These are phyloP conservation scores for Atherinosoma microstoma DNA, from an alignment of 2,797 vertebrate species.

Conservation along the genomic window DNA sequence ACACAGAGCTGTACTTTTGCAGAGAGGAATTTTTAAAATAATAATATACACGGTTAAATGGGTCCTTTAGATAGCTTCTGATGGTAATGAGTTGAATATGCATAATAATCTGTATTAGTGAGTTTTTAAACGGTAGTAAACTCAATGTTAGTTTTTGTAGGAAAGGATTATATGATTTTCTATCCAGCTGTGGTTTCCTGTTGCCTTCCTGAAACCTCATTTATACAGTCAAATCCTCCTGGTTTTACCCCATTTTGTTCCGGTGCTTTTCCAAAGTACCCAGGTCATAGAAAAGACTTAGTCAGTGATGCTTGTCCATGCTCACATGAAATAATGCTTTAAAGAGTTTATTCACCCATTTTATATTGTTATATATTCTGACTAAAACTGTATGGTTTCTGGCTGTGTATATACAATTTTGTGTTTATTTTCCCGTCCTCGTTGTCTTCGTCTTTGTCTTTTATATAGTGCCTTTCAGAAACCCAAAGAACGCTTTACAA, in stretches of 20 bases:
- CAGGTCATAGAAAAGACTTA: slow-evolving; percentile 8
- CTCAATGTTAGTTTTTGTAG: slow-evolving; percentile 37
- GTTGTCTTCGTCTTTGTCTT: too few relatives aligned
- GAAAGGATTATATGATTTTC: slow-evolving; percentile 59
- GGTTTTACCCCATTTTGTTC: slow-evolving; percentile 29
- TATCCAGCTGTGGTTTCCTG: slow-evolving; percentile 62
- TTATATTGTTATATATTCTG: slow-evolving; percentile 18
- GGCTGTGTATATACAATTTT: neutral
- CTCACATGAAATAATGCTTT: slow-evolving; percentile 19
- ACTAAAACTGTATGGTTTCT: slow-evolving; percentile 18
- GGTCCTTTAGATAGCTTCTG: slow-evolving; percentile 59
- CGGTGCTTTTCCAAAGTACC: slow-evolving; percentile 28
- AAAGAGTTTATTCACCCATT: slow-evolving; percentile 2
- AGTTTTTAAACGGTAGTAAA: slow-evolving; percentile 73
- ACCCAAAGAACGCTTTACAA: too few relatives aligned
- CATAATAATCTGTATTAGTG: slow-evolving; percentile 74
- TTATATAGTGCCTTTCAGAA: too few relatives aligned
- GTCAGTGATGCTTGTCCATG: neutral
- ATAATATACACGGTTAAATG: slow-evolving; percentile 62
- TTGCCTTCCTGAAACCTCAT: slow-evolving; percentile 37
- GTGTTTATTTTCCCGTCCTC: too few relatives aligned
- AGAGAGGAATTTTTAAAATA: slow-evolving; percentile 39
- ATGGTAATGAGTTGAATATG: slow-evolving; percentile 77
- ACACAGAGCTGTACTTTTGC: slow-evolving; percentile 46
- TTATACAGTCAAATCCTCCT: slow-evolving; percentile 37